Conservation (phyloP, 2,888 invertebrate genomes). For the Enoplolaimus lenunculus region DNA sequence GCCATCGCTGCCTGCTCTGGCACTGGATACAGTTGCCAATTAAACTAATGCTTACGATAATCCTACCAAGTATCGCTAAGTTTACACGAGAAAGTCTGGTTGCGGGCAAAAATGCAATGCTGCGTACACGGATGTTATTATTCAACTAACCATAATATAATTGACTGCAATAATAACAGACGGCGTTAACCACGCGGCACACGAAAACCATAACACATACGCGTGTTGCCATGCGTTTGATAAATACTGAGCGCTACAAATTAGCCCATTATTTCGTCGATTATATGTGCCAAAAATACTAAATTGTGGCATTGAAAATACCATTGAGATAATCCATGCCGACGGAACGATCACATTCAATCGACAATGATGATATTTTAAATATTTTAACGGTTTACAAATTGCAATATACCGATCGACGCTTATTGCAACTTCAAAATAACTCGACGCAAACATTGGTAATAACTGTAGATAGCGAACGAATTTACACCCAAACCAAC, state of each 20-base stretch:
- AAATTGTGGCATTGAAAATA: slow-evolving; percentile 45
- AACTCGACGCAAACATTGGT: slow-evolving; percentile 54
- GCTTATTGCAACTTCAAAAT: slow-evolving; percentile 42
- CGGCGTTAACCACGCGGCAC: slow-evolving; percentile 45
- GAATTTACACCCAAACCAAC: slow-evolving; percentile 46
- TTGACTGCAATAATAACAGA: slow-evolving; percentile 42
- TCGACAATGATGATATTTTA: slow-evolving; percentile 42
- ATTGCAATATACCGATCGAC: slow-evolving; percentile 43
- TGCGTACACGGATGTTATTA: no score
- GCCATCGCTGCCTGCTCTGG: no score
- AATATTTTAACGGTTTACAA: slow-evolving; percentile 52
- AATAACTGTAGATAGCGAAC: slow-evolving; percentile 55
- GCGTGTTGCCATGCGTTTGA: neutral
- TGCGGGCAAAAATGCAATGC: no score
- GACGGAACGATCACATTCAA: slow-evolving; percentile 42
- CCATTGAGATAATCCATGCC: slow-evolving; percentile 44
- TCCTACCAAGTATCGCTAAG: no score
- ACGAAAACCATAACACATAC: slow-evolving; percentile 36
- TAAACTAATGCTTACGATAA: no score
- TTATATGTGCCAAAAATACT: slow-evolving; percentile 38
- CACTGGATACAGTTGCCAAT: no score
- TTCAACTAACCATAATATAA: slow-evolving; percentile 39
- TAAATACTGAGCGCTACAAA: neutral
- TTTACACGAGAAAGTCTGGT: no score
- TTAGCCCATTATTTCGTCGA: neutral